Conservation (phyloP, 1,140 invertebrate genomes). For the Teleogryllus occipitalis region DNA sequence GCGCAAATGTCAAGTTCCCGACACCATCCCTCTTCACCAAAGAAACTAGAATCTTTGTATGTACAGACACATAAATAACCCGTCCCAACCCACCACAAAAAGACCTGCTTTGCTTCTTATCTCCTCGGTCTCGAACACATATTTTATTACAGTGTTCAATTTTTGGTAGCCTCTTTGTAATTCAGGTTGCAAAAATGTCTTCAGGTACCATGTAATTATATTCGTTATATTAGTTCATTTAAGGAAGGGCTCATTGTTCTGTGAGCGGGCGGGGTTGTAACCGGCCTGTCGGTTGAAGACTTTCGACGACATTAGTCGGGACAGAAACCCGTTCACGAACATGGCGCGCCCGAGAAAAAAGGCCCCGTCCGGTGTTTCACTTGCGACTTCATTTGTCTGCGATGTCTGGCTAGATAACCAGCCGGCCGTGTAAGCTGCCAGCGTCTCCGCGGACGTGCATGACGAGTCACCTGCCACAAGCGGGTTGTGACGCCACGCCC, state of each 20-base stretch:
- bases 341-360: neutral
- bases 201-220: neutral
- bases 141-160: constrained; percentile 1
- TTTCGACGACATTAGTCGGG: neutral
- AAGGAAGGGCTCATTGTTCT: neutral
- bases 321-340: neutral
- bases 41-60: neutral
- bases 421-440: too few relatives aligned
- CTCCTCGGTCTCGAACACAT: neutral
- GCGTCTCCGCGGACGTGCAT: too few relatives aligned
- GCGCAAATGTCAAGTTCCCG: neutral
- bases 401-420: neutral
- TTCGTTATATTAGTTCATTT: constrained; percentile 2
- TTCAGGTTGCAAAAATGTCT: neutral
- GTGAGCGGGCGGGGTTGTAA: neutral
- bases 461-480: too few relatives aligned
- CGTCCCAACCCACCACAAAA: neutral
- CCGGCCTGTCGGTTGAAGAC: neutral
- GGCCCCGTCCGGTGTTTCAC: too few relatives aligned
- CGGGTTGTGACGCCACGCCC: too few relatives aligned
- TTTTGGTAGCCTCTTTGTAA: neutral
- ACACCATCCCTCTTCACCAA: neutral
- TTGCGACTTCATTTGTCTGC: neutral
- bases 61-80: neutral
- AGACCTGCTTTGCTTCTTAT: neutral